phyloP scores from a whole-genome alignment of 2,888 invertebrate species.

The Lasioglossum zephyrum region DNA sequence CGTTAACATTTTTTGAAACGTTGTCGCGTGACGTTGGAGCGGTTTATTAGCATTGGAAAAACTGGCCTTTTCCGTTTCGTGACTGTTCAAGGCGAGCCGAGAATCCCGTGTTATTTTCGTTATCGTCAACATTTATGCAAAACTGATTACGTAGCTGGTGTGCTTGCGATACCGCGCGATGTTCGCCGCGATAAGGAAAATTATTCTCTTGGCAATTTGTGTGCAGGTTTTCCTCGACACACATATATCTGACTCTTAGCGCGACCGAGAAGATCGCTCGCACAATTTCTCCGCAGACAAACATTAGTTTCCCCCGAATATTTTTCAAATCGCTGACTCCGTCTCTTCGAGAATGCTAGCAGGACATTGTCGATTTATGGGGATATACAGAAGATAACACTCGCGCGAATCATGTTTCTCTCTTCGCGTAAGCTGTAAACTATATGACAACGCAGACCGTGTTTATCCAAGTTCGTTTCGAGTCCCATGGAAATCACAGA shows the following conservation, averaged over 20 bases:
- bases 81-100: conserved; percentile 13
- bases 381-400: too few relatives aligned
- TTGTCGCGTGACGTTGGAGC: background rate
- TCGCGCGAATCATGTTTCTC: background rate
- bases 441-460: background rate
- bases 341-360: background rate
- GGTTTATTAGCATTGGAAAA: background rate
- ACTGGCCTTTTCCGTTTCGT: conserved; percentile 7
- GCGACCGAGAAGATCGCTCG: background rate
- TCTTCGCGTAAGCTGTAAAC: background rate
- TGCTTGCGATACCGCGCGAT: background rate
- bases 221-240: background rate
- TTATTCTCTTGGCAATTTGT: conserved; percentile 18
- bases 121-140: conserved; percentile 47
- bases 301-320: background rate
- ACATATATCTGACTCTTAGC: background rate
- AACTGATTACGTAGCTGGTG: conserved; percentile 30
- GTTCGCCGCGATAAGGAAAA: conserved; percentile 39
- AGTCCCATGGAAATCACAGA: too few relatives aligned
- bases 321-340: background rate
- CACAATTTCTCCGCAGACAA: background rate
- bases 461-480: background rate
- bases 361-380: too few relatives aligned
- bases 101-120: conserved; percentile 40
- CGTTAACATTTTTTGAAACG: background rate